Percentiles rank a stretch among this genome's conserved stretches.
Evolutionary conservation across 2,113 vertebrate species (phyloP).

Genomic region (Eulemur macaco): DNA sequence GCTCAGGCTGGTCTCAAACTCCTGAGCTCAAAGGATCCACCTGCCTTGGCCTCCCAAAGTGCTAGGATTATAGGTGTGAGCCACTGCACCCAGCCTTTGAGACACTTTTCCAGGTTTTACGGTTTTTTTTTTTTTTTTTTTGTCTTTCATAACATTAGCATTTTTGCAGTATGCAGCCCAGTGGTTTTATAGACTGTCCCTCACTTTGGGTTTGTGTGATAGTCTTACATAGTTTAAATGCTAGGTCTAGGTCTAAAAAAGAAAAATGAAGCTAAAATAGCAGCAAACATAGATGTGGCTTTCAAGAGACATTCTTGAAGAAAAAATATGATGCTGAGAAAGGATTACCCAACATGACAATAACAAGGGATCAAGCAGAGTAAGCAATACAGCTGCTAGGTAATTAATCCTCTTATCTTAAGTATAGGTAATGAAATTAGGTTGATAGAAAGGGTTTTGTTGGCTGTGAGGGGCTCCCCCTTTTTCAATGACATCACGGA

Average conservation of each 20-base stretch:
- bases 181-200: neutral
- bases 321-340: slow-evolving; percentile 4
- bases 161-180: neutral
- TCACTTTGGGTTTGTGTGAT: neutral
- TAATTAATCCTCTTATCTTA: slow-evolving; percentile 57
- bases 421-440: slow-evolving; percentile 61
- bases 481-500: neutral
- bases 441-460: slow-evolving; percentile 24
- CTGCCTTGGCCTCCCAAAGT: too few species aligned
- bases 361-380: neutral
- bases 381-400: slow-evolving; percentile 46
- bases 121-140: too few species aligned
- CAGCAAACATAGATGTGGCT: neutral
- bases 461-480: neutral
- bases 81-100: too few species aligned
- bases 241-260: neutral
- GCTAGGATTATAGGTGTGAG: too few species aligned
- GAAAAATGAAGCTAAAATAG: slow-evolving; percentile 30
- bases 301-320: slow-evolving; percentile 29
- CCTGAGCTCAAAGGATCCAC: too few species aligned
- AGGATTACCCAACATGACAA: slow-evolving; percentile 33
- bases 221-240: neutral
- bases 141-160: neutral
- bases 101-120: too few species aligned
- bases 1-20: too few species aligned